phyloP scores from a whole-genome alignment of 2,113 vertebrate species.

The Engystomops pustulosus region DNA sequence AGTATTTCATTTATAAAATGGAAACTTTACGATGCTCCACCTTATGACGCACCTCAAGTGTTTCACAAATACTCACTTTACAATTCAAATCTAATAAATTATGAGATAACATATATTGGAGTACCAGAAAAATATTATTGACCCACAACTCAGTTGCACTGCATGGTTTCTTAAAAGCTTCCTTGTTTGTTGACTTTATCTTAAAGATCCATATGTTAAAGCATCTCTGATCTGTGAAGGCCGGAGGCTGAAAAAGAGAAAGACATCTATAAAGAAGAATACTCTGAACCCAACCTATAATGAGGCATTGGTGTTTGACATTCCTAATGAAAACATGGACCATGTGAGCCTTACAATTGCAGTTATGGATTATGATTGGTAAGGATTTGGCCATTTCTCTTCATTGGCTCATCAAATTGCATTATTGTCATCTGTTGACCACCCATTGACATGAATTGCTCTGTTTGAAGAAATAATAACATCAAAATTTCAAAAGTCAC shows the following conservation, averaged over 20 bases:
- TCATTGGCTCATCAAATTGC: neutral
- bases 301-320: conserved; percentile 91
- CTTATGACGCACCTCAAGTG: too few species aligned
- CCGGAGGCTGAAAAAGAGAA: conserved; percentile 89
- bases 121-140: too few species aligned
- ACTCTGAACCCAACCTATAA: conserved; percentile 93
- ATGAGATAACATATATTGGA: too few species aligned
- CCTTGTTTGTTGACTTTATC: neutral
- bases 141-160: neutral
- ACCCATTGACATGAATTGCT: neutral
- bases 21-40: too few species aligned
- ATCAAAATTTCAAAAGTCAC: neutral
- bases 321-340: conserved; percentile 90
- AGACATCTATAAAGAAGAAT: conserved; percentile 95
- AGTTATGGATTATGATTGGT: conserved; percentile 94
- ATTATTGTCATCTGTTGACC: neutral
- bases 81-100: too few species aligned
- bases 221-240: conserved; percentile 91
- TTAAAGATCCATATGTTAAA: conserved; percentile 90
- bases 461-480: neutral
- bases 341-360: conserved; percentile 86
- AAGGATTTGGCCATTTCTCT: conserved; percentile 62
- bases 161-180: neutral
- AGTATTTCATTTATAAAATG: too few species aligned
- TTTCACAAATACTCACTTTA: too few species aligned